Percentiles rank a stretch among this genome's conserved stretches.
These are phyloP conservation scores for Scleropages formosus DNA, from an alignment of 2,797 vertebrate genomes.

Conservation along the genomic window DNA sequence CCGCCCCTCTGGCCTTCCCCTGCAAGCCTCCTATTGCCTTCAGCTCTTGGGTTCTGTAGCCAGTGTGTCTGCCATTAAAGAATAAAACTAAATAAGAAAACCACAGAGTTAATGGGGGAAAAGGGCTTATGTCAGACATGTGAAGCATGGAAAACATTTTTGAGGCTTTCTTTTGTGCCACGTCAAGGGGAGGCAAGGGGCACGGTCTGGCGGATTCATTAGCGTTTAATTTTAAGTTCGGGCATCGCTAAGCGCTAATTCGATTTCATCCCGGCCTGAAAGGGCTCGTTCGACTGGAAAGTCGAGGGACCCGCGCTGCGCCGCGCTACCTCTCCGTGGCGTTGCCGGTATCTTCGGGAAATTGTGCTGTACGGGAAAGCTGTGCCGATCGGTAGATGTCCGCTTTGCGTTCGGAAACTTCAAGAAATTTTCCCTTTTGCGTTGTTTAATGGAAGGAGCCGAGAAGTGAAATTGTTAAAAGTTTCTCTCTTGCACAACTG, in stretches of 20 bases:
- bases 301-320: background rate
- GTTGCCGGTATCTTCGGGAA: background rate
- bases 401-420: background rate
- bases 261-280: background rate
- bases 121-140: conserved; percentile 54
- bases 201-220: conserved; percentile 18
- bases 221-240: conserved; percentile 10
- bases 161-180: conserved; percentile 11
- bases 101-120: conserved; percentile 52
- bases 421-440: background rate
- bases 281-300: conserved; percentile 12
- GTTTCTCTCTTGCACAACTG: background rate
- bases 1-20: conserved; percentile 43
- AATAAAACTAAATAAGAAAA: conserved; percentile 54
- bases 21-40: conserved; percentile 56
- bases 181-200: background rate
- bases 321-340: background rate
- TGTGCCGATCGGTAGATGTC: background rate
- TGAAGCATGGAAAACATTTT: conserved; percentile 58
- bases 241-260: background rate
- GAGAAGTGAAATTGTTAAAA: too few relatives aligned
- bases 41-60: conserved; percentile 40
- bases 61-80: conserved; percentile 61
- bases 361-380: background rate
- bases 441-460: background rate